Conservation (phyloP, 2,888 invertebrate species). For the Agrochola lychnidis region DNA sequence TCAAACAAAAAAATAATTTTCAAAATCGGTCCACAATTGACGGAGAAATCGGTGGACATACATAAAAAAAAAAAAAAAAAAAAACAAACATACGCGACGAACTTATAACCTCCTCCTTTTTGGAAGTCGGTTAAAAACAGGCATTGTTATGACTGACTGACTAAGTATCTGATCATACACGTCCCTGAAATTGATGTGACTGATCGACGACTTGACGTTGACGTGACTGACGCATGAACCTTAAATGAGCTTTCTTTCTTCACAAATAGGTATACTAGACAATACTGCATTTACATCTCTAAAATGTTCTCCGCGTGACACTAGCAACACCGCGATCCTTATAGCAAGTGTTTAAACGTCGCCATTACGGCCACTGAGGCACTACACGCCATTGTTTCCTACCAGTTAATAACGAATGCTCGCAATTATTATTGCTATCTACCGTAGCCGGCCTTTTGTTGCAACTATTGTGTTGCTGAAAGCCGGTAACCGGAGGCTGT, state of each 20-base stretch:
- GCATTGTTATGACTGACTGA: too few species aligned
- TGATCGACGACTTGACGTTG: too few species aligned
- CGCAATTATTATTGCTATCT: conserved; percentile 43
- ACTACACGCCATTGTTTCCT: conserved; percentile 55
- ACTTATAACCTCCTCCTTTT: too few species aligned
- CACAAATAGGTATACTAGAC: neutral
- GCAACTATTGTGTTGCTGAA: conserved; percentile 44
- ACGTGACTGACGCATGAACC: too few species aligned
- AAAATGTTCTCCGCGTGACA: conserved; percentile 4
- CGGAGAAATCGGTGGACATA: too few species aligned
- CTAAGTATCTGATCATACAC: too few species aligned
- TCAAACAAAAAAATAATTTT: too few species aligned
- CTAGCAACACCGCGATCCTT: conserved; percentile 10
- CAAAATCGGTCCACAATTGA: too few species aligned
- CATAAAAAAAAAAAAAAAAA: too few species aligned
- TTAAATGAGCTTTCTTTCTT: neutral
- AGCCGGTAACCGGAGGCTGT: conserved; percentile 31
- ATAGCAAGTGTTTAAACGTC: conserved; percentile 12
- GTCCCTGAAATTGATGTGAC: too few species aligned
- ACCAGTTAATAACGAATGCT: conserved; percentile 51
- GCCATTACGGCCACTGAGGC: conserved; percentile 18
- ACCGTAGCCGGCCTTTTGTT: conserved; percentile 49
- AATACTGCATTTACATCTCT: neutral
- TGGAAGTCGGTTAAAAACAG: too few species aligned
- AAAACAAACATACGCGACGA: too few species aligned